These are phyloP conservation scores for Octomys mimax DNA, from an alignment of 2,797 vertebrate genomes.

Conservation along the genomic window DNA sequence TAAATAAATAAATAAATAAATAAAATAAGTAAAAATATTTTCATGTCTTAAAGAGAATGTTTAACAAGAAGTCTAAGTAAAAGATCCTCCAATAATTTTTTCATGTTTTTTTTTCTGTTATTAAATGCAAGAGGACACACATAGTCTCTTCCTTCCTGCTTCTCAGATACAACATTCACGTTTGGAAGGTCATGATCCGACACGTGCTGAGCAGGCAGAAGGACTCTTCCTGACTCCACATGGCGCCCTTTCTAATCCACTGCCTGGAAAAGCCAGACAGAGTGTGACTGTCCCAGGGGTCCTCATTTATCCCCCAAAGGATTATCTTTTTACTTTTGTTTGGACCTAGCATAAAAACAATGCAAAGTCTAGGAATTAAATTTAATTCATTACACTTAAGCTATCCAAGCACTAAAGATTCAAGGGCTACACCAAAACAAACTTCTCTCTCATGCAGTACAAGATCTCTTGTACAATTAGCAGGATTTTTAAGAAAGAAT, in stretches of 20 bases:
- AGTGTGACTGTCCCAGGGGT: neutral
- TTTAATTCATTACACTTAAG: slow-evolving; percentile 37
- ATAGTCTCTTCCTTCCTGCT: neutral
- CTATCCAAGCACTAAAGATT: slow-evolving; percentile 33
- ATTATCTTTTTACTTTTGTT: slow-evolving; percentile 51
- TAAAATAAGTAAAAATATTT: neutral
- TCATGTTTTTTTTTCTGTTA: neutral
- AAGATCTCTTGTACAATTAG: slow-evolving; percentile 65
- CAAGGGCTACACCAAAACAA: slow-evolving; percentile 51
- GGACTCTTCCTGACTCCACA: neutral
- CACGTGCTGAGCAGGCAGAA: neutral
- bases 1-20: too few relatives aligned
- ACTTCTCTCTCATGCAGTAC: slow-evolving; percentile 68
- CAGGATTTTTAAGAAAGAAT: slow-evolving; percentile 18
- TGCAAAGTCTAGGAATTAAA: slow-evolving; percentile 66
- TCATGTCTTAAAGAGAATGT: neutral
- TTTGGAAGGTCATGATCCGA: neutral
- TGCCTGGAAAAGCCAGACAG: neutral
- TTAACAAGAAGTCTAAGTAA: neutral
- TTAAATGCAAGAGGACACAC: neutral
- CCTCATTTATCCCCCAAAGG: slow-evolving; percentile 50
- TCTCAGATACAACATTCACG: neutral
- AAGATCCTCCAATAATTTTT: neutral
- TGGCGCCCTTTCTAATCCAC: neutral
- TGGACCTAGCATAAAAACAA: slow-evolving; percentile 56